Conservation (phyloP, 1,140 invertebrate genomes). For the Drosophila bocqueti region DNA sequence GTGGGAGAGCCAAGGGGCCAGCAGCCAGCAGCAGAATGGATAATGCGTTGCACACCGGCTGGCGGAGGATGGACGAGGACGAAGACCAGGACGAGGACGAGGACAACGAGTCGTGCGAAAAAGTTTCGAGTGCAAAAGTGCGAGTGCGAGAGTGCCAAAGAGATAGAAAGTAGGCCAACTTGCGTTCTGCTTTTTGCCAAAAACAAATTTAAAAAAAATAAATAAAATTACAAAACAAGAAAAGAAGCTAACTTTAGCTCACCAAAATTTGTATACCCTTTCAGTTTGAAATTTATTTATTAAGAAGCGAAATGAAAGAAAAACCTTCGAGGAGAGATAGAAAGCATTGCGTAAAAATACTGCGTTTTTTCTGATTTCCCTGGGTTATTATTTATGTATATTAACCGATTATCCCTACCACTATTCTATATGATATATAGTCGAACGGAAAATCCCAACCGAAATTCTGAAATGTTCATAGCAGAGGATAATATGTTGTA, state of each 20-base stretch:
- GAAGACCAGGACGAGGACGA: neutral
- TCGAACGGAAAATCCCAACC: no score
- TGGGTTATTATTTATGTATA: no score
- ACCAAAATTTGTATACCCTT: neutral
- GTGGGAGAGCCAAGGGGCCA: neutral
- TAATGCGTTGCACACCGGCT: slow-evolving; percentile 3
- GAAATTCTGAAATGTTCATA: no score
- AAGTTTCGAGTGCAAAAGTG: slow-evolving; percentile 3
- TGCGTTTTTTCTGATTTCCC: no score
- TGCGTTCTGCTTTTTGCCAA: slow-evolving; percentile 14
- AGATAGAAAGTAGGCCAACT: slow-evolving; percentile 53
- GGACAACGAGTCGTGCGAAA: slow-evolving; percentile 14
- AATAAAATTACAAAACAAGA: neutral
- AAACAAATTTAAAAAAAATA: neutral
- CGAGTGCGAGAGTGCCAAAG: neutral
- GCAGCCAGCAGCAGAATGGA: neutral
- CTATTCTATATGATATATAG: no score
- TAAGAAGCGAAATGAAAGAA: neutral
- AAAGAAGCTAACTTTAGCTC: neutral
- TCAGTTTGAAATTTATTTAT: neutral
- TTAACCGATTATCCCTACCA: no score
- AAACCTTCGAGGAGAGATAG: no score
- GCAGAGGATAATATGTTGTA: no score
- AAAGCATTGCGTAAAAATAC: no score
- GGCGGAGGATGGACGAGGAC: slow-evolving; percentile 1